Percentiles rank a stretch among this genome's conserved stretches.
Evolutionary conservation across 2,113 vertebrate genomes (phyloP).

Genomic region (Microtus ochrogaster): DNA sequence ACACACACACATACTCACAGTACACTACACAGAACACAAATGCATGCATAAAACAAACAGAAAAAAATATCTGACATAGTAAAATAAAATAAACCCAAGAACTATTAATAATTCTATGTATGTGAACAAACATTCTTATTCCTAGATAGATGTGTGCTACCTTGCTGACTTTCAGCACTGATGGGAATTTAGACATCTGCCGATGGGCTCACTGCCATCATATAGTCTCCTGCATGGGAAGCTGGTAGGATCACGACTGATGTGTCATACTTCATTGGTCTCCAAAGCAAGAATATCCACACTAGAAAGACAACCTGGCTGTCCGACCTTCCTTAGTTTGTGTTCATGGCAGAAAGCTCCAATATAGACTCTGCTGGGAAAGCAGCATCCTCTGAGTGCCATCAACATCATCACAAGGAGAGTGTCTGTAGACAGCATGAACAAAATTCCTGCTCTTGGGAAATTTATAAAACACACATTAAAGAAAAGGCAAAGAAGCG

Average conservation of each 20-base stretch:
- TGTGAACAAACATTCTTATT: background rate
- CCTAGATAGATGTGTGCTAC: background rate
- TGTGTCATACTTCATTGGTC: background rate
- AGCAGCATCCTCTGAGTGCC: background rate
- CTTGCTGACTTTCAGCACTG: background rate
- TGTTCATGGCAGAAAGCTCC: background rate
- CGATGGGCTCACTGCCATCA: background rate
- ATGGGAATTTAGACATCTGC: background rate
- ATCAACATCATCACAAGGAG: background rate
- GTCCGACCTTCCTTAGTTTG: background rate
- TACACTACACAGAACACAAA: background rate
- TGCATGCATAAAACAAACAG: background rate
- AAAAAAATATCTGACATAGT: background rate
- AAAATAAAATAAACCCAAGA: conserved; percentile 19
- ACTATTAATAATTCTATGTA: background rate
- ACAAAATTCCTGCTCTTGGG: background rate
- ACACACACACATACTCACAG: background rate
- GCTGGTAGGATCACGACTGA: background rate
- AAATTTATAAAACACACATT: background rate
- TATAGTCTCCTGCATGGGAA: background rate
- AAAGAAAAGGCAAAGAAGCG: background rate
- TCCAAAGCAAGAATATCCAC: background rate
- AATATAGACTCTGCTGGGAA: background rate
- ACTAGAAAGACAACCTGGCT: background rate
- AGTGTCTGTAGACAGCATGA: background rate